Conservation (phyloP, 2,888 invertebrate genomes). For the Eupeodes luniger region DNA sequence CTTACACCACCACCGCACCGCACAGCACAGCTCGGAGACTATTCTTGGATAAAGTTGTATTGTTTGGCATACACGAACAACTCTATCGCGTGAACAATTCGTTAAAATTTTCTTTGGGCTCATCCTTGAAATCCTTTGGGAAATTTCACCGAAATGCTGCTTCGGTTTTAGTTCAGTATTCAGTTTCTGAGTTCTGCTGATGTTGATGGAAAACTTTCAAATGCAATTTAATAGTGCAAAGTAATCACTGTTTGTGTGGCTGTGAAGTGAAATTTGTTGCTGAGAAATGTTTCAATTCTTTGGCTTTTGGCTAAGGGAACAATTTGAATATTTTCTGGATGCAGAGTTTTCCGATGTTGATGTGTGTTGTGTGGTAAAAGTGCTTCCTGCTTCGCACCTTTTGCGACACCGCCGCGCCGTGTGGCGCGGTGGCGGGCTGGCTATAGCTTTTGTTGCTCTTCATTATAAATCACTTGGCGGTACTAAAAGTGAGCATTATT, state of each 20-base stretch:
- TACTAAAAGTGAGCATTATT: conserved; percentile 50
- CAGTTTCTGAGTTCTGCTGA: background rate
- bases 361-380: conserved; percentile 41
- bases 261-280: conserved; percentile 63
- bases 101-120: conserved; percentile 33
- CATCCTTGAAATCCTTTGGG: conserved; percentile 52
- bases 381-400: conserved; percentile 48
- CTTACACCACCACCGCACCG: background rate
- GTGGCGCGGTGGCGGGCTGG: background rate
- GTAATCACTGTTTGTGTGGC: conserved; percentile 69
- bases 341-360: conserved; percentile 24
- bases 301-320: conserved; percentile 55
- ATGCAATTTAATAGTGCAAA: conserved; percentile 73
- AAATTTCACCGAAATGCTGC: conserved; percentile 66
- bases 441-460: background rate
- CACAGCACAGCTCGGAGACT: background rate
- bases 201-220: conserved; percentile 63
- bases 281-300: conserved; percentile 67
- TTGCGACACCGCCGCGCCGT: background rate
- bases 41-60: conserved; percentile 40
- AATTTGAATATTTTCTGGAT: conserved; percentile 68
- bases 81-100: conserved; percentile 45
- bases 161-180: conserved; percentile 5
- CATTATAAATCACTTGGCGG: conserved; percentile 29
- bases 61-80: conserved; percentile 45